These are phyloP conservation scores for Trisateles emortualis DNA, from an alignment of 2,888 invertebrate genomes.

Conservation along the genomic window DNA sequence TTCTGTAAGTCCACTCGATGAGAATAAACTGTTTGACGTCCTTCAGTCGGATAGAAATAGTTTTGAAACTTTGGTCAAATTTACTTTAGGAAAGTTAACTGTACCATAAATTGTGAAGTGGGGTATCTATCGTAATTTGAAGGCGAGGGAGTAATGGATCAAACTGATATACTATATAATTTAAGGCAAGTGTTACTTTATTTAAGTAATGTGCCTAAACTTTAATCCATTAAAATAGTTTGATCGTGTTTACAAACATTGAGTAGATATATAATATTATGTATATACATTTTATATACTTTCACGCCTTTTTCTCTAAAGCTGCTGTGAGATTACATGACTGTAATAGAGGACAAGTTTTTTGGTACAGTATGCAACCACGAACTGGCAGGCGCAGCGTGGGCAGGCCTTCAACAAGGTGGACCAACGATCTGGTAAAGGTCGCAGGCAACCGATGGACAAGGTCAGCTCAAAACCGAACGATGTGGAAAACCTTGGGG, in stretches of 20 bases:
- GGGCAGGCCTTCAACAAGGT: no score
- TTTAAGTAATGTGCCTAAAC: neutral
- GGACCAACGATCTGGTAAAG: no score
- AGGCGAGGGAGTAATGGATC: slow-evolving; percentile 28
- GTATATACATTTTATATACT: no score
- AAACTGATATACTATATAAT: slow-evolving; percentile 20
- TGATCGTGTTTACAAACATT: neutral
- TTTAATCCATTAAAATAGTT: neutral
- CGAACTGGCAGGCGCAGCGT: no score
- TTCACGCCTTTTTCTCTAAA: no score
- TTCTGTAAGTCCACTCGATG: slow-evolving; percentile 16
- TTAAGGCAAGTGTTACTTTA: slow-evolving; percentile 23
- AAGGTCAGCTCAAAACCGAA: no score
- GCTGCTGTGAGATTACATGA: no score
- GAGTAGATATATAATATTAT: no score
- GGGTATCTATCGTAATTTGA: slow-evolving; percentile 34
- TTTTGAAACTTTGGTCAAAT: slow-evolving; percentile 41
- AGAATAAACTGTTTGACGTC: slow-evolving; percentile 30
- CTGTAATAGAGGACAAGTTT: no score
- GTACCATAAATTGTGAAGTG: slow-evolving; percentile 31
- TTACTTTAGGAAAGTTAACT: slow-evolving; percentile 38
- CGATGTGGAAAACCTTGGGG: no score
- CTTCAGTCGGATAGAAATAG: slow-evolving; percentile 35
- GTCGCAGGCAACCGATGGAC: no score
- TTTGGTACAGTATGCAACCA: no score